phyloP scores from a whole-genome alignment of 2,888 invertebrate genomes.

The Seira musarum region DNA sequence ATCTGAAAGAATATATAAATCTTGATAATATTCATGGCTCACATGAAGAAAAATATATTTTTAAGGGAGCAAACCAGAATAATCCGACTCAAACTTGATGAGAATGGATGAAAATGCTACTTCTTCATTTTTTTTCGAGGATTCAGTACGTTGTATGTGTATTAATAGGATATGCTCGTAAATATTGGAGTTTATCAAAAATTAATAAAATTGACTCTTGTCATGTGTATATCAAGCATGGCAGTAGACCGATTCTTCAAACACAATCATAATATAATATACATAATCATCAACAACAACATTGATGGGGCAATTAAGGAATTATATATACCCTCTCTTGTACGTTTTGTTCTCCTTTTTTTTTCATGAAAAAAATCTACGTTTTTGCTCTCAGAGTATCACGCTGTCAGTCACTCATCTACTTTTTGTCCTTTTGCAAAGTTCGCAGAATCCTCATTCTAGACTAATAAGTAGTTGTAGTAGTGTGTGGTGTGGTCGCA shows the following conservation, averaged over 20 bases:
- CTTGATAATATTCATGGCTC: background rate
- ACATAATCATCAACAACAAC: too few species aligned
- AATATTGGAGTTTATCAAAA: too few species aligned
- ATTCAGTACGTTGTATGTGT: background rate
- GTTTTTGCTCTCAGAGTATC: background rate
- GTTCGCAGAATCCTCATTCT: too few species aligned
- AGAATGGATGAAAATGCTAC: slow-evolving; percentile 25
- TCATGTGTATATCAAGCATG: too few species aligned
- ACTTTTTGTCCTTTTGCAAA: too few species aligned
- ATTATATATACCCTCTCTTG: background rate
- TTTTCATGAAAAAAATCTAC: background rate
- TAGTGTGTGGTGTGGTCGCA: background rate
- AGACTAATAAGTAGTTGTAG: too few species aligned
- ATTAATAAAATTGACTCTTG: background rate
- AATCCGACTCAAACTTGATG: slow-evolving; percentile 46
- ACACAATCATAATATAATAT: too few species aligned
- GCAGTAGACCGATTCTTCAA: too few species aligned
- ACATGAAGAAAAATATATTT: slow-evolving; percentile 23
- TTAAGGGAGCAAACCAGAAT: slow-evolving; percentile 41
- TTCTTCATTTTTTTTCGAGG: slow-evolving; percentile 21
- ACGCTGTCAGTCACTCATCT: too few species aligned
- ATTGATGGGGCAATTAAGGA: too few species aligned
- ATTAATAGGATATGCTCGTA: background rate
- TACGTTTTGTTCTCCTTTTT: background rate
- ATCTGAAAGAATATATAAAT: background rate